Evolutionary conservation across 2,888 invertebrate species (phyloP).

Genomic region (Anoplius nigerrimus): DNA sequence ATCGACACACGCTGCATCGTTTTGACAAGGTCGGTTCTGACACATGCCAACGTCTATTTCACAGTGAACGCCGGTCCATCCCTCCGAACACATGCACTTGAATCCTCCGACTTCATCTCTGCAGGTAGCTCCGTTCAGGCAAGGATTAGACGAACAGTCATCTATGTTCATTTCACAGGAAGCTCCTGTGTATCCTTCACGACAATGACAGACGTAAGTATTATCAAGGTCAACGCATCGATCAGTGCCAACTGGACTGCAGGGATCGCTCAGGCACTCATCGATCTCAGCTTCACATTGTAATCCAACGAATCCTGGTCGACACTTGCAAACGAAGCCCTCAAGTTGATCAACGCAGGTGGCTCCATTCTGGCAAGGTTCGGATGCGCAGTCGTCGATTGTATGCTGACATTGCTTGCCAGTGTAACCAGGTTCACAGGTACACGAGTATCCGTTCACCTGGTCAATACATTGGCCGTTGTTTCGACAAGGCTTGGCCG

Average conservation of each 20-base stretch:
- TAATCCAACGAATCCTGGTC: constrained; percentile 93
- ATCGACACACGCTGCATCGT: constrained; percentile 93
- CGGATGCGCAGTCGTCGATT: constrained; percentile 92
- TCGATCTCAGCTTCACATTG: constrained; percentile 96
- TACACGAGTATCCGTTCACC: constrained; percentile 89
- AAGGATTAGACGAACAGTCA: constrained; percentile 90
- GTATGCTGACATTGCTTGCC: constrained; percentile 95
- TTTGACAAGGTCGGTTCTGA: constrained; percentile 91
- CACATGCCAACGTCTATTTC: constrained; percentile 93
- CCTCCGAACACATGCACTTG: constrained; percentile 87
- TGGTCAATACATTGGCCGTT: constrained; percentile 94
- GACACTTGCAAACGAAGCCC: constrained; percentile 94
- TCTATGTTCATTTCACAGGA: constrained; percentile 91
- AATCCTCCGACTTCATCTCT: constrained; percentile 90
- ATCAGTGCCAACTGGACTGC: constrained; percentile 92
- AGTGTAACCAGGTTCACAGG: constrained; percentile 95
- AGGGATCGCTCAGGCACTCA: constrained; percentile 93
- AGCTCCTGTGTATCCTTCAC: constrained; percentile 90
- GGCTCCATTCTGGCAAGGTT: constrained; percentile 95
- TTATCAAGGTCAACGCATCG: constrained; percentile 92
- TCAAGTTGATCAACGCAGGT: constrained; percentile 91
- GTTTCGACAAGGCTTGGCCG: constrained; percentile 91
- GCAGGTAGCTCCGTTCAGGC: constrained; percentile 92
- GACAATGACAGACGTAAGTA: constrained; percentile 90
- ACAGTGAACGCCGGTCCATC: constrained; percentile 92